These are phyloP conservation scores for Chloropsis cyanopogon DNA, from an alignment of 2,113 vertebrate genomes.

Conservation along the genomic window DNA sequence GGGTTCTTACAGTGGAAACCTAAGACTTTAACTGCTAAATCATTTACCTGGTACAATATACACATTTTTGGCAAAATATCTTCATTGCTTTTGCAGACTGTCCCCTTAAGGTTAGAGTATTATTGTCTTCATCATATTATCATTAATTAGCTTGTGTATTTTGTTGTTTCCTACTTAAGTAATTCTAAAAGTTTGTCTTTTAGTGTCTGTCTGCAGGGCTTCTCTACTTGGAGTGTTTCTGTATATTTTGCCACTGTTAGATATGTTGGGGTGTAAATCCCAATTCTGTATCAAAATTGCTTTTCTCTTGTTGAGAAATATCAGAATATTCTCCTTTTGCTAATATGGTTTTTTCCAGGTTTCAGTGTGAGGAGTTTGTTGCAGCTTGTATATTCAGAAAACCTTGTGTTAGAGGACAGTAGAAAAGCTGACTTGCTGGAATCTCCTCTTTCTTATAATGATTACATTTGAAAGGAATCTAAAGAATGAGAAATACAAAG, in stretches of 20 bases:
- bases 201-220: not conserved
- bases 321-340: not conserved
- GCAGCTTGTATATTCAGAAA: not conserved
- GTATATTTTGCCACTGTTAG: not conserved
- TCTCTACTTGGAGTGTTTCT: not conserved
- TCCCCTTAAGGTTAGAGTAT: not conserved
- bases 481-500: not conserved
- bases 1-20: not conserved
- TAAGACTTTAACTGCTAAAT: not conserved
- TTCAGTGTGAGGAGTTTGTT: not conserved
- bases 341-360: not conserved
- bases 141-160: not conserved
- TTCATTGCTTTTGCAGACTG: not conserved
- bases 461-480: not conserved
- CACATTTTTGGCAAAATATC: not conserved
- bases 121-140: not conserved
- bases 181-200: not conserved
- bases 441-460: not conserved
- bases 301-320: not conserved
- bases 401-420: not conserved
- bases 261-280: not conserved
- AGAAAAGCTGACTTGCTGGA: not conserved
- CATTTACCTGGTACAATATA: not conserved
- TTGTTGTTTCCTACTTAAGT: not conserved
- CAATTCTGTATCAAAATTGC: not conserved